These are phyloP conservation scores for Sardinella longiceps DNA, from an alignment of 2,797 vertebrate species.

Conservation along the genomic window DNA sequence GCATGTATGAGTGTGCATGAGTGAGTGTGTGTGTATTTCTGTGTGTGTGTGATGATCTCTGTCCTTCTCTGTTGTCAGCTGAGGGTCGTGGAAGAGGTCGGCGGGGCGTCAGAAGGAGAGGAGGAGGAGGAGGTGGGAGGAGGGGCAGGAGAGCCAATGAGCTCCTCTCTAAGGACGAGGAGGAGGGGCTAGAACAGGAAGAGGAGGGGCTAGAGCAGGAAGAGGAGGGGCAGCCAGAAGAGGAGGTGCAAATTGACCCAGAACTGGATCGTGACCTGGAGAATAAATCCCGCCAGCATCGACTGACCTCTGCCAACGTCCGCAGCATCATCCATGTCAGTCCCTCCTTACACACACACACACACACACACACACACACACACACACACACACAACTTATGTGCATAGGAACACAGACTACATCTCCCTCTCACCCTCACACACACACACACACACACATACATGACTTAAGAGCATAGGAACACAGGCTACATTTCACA, in stretches of 20 bases:
- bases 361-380: no score
- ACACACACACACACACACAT: no score
- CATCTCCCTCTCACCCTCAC: no score
- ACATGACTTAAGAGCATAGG: no score
- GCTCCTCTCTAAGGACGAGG: not conserved
- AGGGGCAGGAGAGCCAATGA: not conserved
- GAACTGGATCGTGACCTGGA: conserved; percentile 88
- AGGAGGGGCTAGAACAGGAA: conserved; percentile 31
- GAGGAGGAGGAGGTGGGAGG: conserved; percentile 38
- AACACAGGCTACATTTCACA: no score
- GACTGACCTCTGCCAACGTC: conserved; percentile 90
- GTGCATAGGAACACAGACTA: no score
- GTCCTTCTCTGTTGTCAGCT: conserved; percentile 26
- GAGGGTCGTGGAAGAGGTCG: conserved; percentile 31
- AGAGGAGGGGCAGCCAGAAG: conserved; percentile 39
- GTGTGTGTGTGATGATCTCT: not conserved
- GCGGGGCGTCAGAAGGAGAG: conserved; percentile 33
- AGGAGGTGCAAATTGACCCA: conserved; percentile 79
- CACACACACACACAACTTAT: no score
- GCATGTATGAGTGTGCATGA: no score
- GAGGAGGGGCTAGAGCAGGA: conserved; percentile 44
- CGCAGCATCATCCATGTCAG: conserved; percentile 93
- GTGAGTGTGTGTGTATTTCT: not conserved
- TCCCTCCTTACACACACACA: no score
- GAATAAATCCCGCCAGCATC: conserved; percentile 91